Evolutionary conservation across 2,888 invertebrate genomes (phyloP).

Genomic region (Tiphia femorata): DNA sequence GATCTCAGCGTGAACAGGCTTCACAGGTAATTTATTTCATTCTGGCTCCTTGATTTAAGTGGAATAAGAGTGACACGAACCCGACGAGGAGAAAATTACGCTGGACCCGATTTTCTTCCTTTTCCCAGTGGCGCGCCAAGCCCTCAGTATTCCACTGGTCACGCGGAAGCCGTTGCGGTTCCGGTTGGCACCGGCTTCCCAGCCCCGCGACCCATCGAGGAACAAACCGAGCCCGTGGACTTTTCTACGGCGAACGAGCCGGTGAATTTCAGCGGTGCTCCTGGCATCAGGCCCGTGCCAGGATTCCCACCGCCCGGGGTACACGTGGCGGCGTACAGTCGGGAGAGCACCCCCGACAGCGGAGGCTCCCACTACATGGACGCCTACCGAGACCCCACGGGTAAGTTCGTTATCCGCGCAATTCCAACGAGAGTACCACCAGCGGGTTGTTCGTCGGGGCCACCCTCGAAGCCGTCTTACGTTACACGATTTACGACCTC

Average conservation of each 20-base stretch:
- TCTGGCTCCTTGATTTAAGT: background rate
- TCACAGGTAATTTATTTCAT: slow-evolving; percentile 80
- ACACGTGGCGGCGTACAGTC: slow-evolving; percentile 75
- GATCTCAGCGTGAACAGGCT: slow-evolving; percentile 90
- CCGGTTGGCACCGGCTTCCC: slow-evolving; percentile 72
- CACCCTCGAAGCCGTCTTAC: slow-evolving; percentile 18
- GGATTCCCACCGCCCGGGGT: slow-evolving; percentile 76
- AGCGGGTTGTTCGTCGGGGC: no score
- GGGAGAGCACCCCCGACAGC: slow-evolving; percentile 91
- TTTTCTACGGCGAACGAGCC: slow-evolving; percentile 78
- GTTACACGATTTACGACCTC: slow-evolving; percentile 26
- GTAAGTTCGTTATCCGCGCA: no score
- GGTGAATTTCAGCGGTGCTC: slow-evolving; percentile 73
- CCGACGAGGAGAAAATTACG: no score
- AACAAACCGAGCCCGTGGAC: slow-evolving; percentile 81
- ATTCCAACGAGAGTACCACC: no score
- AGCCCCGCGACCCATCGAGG: slow-evolving; percentile 73
- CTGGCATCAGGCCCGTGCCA: slow-evolving; percentile 72
- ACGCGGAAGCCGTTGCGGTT: slow-evolving; percentile 70
- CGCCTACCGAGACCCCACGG: slow-evolving; percentile 87
- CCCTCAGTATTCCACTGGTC: slow-evolving; percentile 73
- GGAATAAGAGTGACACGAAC: no score
- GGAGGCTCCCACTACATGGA: slow-evolving; percentile 91
- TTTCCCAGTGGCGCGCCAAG: slow-evolving; percentile 71
- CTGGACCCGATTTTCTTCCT: background rate